Evolutionary conservation across 2,888 invertebrate species (phyloP).

Genomic region (Sialis lutaria): DNA sequence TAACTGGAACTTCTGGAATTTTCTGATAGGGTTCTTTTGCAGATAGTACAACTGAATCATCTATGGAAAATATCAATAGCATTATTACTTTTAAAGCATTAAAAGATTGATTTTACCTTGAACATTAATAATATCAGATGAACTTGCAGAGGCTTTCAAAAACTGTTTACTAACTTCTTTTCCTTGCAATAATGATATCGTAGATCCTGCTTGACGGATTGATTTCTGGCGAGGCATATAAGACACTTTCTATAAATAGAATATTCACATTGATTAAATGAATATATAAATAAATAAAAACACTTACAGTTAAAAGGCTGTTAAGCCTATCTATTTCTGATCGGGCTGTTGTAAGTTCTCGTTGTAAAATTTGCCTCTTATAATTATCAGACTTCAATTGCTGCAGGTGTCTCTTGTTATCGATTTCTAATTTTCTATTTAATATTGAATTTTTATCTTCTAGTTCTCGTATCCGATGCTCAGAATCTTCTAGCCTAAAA

Average conservation of each 20-base stretch:
- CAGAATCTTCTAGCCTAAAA: slow-evolving; percentile 28
- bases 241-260: not conserved
- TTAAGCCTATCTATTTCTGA: slow-evolving; percentile 21
- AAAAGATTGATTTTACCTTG: too few species aligned
- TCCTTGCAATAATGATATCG: too few species aligned
- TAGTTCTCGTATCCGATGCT: slow-evolving; percentile 33
- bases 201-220: too few species aligned
- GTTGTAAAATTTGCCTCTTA: slow-evolving; percentile 51
- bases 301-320: not conserved
- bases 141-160: too few species aligned
- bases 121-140: too few species aligned
- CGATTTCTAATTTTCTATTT: slow-evolving; percentile 50
- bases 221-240: too few species aligned
- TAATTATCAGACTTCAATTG: slow-evolving; percentile 49
- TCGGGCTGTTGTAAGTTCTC: slow-evolving; percentile 43
- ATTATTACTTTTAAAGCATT: too few species aligned
- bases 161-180: too few species aligned
- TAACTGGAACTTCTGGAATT: too few species aligned
- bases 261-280: not conserved
- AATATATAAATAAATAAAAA: not conserved
- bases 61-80: too few species aligned
- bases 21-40: too few species aligned
- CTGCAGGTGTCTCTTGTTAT: slow-evolving; percentile 55
- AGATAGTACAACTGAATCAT: too few species aligned
- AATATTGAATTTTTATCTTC: slow-evolving; percentile 46